A percentile compares a stretch with the other conserved stretches of the same genome.
Conservation (phyloP, 2,113 vertebrate species). For the Apteryx owenii region DNA sequence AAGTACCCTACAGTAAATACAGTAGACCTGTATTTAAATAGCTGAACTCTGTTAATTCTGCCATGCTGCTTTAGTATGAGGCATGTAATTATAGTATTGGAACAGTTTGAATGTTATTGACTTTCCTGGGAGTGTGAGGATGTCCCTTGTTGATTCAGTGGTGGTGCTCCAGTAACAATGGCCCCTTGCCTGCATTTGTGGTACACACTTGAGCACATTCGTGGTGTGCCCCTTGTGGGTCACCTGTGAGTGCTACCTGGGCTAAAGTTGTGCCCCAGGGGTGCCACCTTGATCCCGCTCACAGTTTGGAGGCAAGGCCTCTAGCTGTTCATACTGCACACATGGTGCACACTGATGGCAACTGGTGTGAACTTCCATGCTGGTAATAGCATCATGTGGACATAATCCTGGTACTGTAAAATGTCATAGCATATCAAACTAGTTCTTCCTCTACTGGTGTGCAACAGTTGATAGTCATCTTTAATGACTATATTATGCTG, state of each 20-base stretch:
- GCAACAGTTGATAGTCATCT: background rate
- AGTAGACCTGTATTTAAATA: background rate
- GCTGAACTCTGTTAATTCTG: background rate
- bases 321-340: background rate
- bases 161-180: too few species aligned
- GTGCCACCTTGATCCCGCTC: background rate
- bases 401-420: background rate
- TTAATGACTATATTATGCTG: background rate
- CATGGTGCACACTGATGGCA: background rate
- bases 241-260: background rate
- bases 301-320: background rate
- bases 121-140: background rate
- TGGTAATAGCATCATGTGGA: background rate
- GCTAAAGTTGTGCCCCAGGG: background rate
- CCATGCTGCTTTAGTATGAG: background rate
- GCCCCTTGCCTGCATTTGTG: accelerated
- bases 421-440: background rate
- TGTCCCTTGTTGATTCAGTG: background rate
- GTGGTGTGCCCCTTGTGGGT: background rate
- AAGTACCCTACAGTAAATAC: background rate
- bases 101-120: background rate
- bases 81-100: background rate
- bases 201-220: too few species aligned
- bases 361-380: background rate
- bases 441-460: accelerated